Percentiles rank a stretch among this genome's conserved stretches.
Evolutionary conservation across 2,113 vertebrate genomes (phyloP).

Genomic region (Dermatemys mawii): DNA sequence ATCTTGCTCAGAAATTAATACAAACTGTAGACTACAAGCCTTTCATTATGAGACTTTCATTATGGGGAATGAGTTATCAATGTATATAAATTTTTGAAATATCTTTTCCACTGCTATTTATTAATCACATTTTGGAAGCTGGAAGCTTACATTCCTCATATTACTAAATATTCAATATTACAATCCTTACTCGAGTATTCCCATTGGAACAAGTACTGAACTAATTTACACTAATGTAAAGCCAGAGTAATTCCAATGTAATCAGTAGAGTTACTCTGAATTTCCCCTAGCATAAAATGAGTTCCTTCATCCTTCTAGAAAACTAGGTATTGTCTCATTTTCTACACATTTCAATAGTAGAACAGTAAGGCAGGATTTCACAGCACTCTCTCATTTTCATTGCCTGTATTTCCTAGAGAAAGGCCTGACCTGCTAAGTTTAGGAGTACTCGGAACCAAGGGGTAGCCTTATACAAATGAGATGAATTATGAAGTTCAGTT

Average conservation of each 20-base stretch:
- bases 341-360: not conserved
- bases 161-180: not conserved
- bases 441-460: not conserved
- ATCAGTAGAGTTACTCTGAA: not conserved
- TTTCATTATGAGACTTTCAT: not conserved
- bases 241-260: not conserved
- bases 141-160: not conserved
- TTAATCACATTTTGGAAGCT: not conserved
- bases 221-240: not conserved
- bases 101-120: not conserved
- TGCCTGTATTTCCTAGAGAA: not conserved
- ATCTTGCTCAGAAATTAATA: not conserved
- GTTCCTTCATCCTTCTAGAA: not conserved
- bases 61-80: not conserved
- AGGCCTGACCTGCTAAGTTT: not conserved
- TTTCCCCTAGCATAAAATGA: accelerated
- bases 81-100: not conserved
- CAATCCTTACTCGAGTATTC: not conserved
- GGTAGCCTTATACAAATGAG: not conserved
- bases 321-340: not conserved
- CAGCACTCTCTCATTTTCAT: not conserved
- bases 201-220: not conserved
- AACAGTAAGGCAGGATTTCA: not conserved
- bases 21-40: not conserved
- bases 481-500: no score